Percentiles rank a stretch among this genome's conserved stretches.
Evolutionary conservation across 2,888 invertebrate genomes (phyloP).

Genomic region (Microctonus aethiopoides): DNA sequence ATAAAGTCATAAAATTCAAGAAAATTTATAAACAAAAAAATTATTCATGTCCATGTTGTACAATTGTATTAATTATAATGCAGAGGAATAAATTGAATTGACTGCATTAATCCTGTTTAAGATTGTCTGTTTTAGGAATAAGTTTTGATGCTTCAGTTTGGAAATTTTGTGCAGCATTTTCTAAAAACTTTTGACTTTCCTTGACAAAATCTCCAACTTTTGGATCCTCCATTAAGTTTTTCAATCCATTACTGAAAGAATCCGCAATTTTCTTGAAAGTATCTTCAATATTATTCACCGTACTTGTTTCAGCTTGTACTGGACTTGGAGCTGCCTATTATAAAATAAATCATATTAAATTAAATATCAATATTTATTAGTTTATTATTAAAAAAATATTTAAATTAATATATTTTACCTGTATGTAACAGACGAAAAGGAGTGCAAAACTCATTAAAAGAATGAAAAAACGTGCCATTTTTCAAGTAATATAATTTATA

Average conservation of each 20-base stretch:
- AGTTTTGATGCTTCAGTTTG: constrained; percentile 47
- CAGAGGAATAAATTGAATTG: background rate
- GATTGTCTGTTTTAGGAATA: constrained; percentile 46
- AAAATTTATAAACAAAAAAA: too few relatives aligned
- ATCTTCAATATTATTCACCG: constrained; percentile 28
- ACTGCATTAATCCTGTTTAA: background rate
- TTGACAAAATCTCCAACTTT: constrained; percentile 43
- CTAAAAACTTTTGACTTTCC: constrained; percentile 42
- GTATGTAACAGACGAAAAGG: constrained; percentile 41
- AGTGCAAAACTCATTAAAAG: constrained; percentile 43
- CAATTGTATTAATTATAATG: background rate
- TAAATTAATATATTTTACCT: constrained; percentile 47
- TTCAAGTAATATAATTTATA: background rate
- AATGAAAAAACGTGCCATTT: constrained; percentile 50
- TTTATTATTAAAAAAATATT: background rate
- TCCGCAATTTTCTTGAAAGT: constrained; percentile 38
- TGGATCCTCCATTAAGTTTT: constrained; percentile 45
- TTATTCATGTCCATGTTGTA: too few relatives aligned
- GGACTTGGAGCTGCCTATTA: constrained; percentile 28
- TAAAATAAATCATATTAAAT: constrained; percentile 17
- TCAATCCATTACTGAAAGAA: constrained; percentile 38
- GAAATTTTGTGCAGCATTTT: constrained; percentile 46
- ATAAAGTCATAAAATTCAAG: too few relatives aligned
- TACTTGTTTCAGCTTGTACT: constrained; percentile 14
- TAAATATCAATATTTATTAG: background rate